Percentiles rank a stretch among this genome's conserved stretches.
Evolutionary conservation across 2,888 invertebrate species (phyloP).

Genomic region (Netelia fuscicornis): DNA sequence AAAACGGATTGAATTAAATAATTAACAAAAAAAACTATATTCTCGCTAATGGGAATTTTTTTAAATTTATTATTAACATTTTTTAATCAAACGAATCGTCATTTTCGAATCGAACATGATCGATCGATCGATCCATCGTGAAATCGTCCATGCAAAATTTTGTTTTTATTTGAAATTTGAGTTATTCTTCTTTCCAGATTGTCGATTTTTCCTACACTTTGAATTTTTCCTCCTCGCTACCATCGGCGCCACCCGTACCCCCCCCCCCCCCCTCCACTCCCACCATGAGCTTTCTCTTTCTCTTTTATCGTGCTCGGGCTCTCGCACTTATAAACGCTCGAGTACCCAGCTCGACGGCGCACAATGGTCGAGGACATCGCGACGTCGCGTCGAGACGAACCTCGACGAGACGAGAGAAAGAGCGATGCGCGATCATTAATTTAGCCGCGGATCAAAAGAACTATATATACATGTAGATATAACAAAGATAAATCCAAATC

Average conservation of each 20-base stretch:
- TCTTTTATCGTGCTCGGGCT: constrained; percentile 46
- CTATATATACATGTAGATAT: neutral
- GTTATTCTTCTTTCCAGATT: neutral
- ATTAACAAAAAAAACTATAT: no score
- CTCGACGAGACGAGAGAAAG: constrained; percentile 45
- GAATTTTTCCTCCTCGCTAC: constrained; percentile 10
- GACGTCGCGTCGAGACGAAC: constrained; percentile 51
- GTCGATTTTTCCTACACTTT: neutral
- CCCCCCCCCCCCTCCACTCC: neutral
- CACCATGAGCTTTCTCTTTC: constrained; percentile 51
- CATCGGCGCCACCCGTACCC: no score
- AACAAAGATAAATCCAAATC: no score
- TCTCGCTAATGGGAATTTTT: no score
- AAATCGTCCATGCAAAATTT: no score
- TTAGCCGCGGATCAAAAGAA: constrained; percentile 54
- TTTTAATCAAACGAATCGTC: no score
- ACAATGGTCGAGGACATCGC: constrained; percentile 17
- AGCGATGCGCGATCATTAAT: constrained; percentile 72
- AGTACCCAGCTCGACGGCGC: constrained; percentile 6
- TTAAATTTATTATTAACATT: no score
- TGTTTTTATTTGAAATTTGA: neutral
- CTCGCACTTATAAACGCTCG: constrained; percentile 56
- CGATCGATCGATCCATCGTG: no score
- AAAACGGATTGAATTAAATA: no score
- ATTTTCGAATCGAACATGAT: no score